Percentiles rank a stretch among this genome's conserved stretches.
These are phyloP conservation scores for Seira musarum DNA, from an alignment of 2,888 invertebrate genomes.

Conservation along the genomic window DNA sequence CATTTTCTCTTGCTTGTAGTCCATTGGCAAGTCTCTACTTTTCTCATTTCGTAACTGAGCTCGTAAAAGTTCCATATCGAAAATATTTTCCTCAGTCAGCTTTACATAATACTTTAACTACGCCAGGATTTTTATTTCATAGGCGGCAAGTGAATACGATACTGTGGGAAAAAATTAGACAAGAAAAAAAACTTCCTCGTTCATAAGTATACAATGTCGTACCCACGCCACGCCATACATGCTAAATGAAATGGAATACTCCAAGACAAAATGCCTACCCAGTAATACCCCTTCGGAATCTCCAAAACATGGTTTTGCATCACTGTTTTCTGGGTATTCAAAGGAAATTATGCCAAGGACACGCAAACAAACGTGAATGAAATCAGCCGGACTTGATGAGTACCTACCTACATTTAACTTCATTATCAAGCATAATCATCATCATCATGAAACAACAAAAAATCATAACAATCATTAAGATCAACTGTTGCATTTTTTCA, in stretches of 20 bases:
- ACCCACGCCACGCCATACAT: background rate
- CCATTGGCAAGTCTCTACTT: background rate
- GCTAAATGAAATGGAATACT: slow-evolving; percentile 20
- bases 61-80: background rate
- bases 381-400: background rate
- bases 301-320: background rate
- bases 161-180: slow-evolving; percentile 36
- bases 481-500: slow-evolving; percentile 9
- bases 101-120: too few relatives aligned
- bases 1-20: too few relatives aligned
- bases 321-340: slow-evolving; percentile 30
- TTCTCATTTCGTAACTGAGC: background rate
- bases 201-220: slow-evolving; percentile 29
- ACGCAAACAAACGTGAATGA: slow-evolving; percentile 5
- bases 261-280: slow-evolving; percentile 21
- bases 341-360: slow-evolving; percentile 31
- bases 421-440: slow-evolving; percentile 7
- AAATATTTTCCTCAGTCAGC: background rate
- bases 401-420: background rate
- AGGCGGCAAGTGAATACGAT: background rate
- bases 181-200: slow-evolving; percentile 47
- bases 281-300: background rate
- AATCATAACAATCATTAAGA: slow-evolving; percentile 26
- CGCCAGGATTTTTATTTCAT: background rate
- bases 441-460: background rate